These are phyloP conservation scores for Eptesicus fuscus DNA, from an alignment of 2,113 vertebrate genomes.

Conservation along the genomic window DNA sequence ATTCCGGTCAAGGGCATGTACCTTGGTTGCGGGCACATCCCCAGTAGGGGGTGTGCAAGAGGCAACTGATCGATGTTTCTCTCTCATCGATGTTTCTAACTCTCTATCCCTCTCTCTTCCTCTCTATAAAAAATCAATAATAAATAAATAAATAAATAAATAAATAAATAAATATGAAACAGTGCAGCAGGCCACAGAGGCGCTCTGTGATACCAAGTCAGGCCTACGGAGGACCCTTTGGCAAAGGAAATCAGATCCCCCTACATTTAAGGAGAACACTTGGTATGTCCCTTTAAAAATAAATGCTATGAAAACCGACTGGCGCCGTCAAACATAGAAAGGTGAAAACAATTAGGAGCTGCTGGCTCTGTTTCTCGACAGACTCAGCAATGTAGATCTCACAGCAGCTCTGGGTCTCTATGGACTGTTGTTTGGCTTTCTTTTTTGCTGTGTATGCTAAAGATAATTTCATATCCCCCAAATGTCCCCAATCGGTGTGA, in stretches of 20 bases:
- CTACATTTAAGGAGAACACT: neutral
- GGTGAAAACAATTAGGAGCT: neutral
- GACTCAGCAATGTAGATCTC: neutral
- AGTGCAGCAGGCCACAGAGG: neutral
- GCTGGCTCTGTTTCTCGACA: neutral
- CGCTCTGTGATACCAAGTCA: neutral
- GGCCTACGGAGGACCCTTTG: neutral
- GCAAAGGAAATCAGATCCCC: neutral
- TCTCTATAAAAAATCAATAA: too few relatives aligned
- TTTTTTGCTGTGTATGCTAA: neutral
- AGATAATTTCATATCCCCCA: neutral
- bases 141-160: too few relatives aligned
- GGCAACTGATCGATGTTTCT: too few relatives aligned
- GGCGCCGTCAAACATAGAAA: neutral
- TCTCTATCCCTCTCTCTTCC: too few relatives aligned
- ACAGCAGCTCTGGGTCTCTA: neutral
- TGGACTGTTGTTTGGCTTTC: neutral
- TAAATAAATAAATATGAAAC: too few relatives aligned
- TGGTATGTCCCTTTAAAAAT: neutral
- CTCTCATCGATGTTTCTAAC: too few relatives aligned
- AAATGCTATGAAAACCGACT: neutral
- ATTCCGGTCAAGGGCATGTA: too few relatives aligned
- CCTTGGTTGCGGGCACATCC: too few relatives aligned
- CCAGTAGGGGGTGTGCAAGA: too few relatives aligned
- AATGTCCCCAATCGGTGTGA: neutral